phyloP scores from a whole-genome alignment of 1,140 invertebrate species.

The Leptinotarsa lineolata region DNA sequence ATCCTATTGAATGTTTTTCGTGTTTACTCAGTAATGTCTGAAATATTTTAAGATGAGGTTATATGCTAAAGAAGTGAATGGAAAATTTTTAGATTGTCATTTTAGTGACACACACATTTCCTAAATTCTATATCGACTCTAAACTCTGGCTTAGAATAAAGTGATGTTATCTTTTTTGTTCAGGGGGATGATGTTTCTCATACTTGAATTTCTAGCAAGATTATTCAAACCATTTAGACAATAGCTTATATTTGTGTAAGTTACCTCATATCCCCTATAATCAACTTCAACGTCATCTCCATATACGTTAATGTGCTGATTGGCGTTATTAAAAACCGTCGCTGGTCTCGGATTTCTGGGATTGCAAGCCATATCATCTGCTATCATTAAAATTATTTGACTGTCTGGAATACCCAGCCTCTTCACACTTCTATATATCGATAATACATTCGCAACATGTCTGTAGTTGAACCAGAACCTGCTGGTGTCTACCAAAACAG shows the following conservation, averaged over 20 bases:
- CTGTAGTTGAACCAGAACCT: constrained; percentile 99
- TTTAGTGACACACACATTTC: no score
- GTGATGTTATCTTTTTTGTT: no score
- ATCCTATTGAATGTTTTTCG: no score
- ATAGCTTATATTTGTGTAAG: constrained; percentile 17
- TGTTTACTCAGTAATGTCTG: no score
- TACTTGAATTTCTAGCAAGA: no score
- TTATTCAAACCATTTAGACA: constrained; percentile 5
- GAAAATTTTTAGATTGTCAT: no score
- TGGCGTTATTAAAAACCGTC: constrained; percentile 97
- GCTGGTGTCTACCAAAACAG: constrained; percentile 96
- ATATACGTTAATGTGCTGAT: constrained; percentile 98
- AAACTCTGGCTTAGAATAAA: no score
- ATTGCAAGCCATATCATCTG: constrained; percentile 99
- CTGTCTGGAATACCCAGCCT: constrained; percentile 95
- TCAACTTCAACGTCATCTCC: constrained; percentile 99
- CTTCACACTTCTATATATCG: constrained; percentile 97
- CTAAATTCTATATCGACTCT: no score
- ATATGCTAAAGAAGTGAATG: no score
- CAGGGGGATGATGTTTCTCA: no score
- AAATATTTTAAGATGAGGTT: no score
- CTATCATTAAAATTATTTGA: constrained; percentile 97
- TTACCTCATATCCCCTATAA: constrained; percentile 95
- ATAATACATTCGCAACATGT: constrained; percentile 98
- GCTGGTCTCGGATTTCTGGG: constrained; percentile 96